Evolutionary conservation across 1,140 invertebrate species (phyloP).

Genomic region (Frieseomelitta varia): DNA sequence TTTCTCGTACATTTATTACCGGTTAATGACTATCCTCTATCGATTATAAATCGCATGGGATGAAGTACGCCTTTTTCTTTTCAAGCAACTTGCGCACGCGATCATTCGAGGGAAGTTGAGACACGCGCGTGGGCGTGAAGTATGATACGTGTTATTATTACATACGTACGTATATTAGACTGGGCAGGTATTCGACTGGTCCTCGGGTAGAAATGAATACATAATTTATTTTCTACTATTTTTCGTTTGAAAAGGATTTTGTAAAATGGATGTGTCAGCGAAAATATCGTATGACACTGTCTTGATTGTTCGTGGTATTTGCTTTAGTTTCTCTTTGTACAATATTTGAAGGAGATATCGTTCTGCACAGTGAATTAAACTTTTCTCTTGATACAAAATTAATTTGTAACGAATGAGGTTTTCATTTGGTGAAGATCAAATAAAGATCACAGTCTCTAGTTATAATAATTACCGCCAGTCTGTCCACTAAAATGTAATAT

Average conservation of each 20-base stretch:
- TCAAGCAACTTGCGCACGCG: background rate
- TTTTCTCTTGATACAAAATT: too few relatives aligned
- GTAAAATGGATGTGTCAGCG: too few relatives aligned
- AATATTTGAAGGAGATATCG: too few relatives aligned
- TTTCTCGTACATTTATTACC: background rate
- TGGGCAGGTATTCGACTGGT: background rate
- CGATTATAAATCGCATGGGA: conserved; percentile 50
- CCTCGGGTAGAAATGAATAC: background rate
- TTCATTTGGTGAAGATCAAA: background rate
- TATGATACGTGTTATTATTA: conserved; percentile 14
- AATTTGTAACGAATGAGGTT: background rate
- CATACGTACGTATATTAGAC: background rate
- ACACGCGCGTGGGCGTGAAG: conserved; percentile 46
- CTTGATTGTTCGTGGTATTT: too few relatives aligned
- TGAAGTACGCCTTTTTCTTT: background rate
- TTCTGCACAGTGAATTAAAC: too few relatives aligned
- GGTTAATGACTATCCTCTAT: conserved; percentile 7
- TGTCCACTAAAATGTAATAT: too few relatives aligned
- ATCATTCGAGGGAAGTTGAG: conserved; percentile 14
- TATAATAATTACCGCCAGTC: background rate
- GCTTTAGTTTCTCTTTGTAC: too few relatives aligned
- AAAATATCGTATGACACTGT: too few relatives aligned
- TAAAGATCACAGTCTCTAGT: background rate
- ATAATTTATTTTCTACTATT: background rate
- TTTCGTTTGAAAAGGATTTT: too few relatives aligned